Evolutionary conservation across 2,888 invertebrate species (phyloP).

Genomic region (Leptinotarsa tumamoca): DNA sequence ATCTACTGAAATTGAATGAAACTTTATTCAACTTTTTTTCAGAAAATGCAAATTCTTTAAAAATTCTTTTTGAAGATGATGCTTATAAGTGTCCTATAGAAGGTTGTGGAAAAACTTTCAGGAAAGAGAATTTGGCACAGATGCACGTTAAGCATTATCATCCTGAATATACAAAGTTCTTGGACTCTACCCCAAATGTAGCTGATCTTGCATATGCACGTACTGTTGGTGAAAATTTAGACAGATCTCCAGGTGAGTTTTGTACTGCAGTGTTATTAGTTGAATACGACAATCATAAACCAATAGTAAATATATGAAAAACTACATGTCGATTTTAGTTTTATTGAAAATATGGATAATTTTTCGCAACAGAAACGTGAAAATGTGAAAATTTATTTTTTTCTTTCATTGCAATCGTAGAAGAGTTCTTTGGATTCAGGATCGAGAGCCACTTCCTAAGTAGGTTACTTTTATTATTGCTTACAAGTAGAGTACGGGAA

Average conservation of each 20-base stretch:
- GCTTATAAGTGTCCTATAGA: conserved; percentile 80
- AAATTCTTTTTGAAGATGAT: conserved; percentile 73
- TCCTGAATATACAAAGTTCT: conserved; percentile 79
- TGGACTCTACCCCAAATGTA: conserved; percentile 87
- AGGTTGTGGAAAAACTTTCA: conserved; percentile 88
- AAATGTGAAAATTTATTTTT: conserved; percentile 9
- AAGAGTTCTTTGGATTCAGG: conserved; percentile 35
- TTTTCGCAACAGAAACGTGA: not conserved
- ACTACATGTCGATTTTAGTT: no score
- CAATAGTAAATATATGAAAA: no score
- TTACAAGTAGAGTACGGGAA: not conserved
- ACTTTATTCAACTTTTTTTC: conserved; percentile 21
- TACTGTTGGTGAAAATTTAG: conserved; percentile 74
- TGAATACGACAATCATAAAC: no score
- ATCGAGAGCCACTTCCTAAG: conserved; percentile 34
- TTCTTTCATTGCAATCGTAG: conserved; percentile 32
- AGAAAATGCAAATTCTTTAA: conserved; percentile 57
- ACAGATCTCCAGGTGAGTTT: conserved; percentile 57
- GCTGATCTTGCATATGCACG: conserved; percentile 87
- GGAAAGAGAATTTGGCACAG: conserved; percentile 89
- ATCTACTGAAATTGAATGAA: no score
- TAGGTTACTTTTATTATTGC: conserved; percentile 19
- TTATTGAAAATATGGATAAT: no score
- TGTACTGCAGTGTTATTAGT: no score
- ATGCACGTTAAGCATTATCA: conserved; percentile 98